These are phyloP conservation scores for Caprella mutica DNA, from an alignment of 2,888 invertebrate genomes.

Conservation along the genomic window DNA sequence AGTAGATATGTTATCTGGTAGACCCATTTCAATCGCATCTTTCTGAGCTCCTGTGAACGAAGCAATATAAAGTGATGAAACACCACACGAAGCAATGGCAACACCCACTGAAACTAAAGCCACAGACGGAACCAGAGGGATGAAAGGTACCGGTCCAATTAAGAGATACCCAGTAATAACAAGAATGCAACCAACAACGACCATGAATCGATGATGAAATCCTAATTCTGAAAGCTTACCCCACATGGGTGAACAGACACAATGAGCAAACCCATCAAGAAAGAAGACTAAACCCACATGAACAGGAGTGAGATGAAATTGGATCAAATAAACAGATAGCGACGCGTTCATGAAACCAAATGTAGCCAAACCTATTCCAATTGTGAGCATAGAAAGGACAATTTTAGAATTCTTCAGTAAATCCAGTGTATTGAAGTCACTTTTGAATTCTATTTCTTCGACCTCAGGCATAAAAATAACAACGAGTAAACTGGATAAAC, in stretches of 20 bases:
- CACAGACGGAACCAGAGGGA: conserved; percentile 42
- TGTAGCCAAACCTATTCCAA: conserved; percentile 55
- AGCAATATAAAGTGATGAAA: conserved; percentile 73
- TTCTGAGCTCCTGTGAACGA: conserved; percentile 72
- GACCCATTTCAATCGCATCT: conserved; percentile 62
- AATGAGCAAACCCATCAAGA: conserved; percentile 69
- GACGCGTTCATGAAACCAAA: conserved; percentile 82
- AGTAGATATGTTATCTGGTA: conserved; percentile 73
- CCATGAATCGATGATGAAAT: conserved; percentile 55
- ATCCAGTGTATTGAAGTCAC: conserved; percentile 44
- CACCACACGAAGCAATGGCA: conserved; percentile 69
- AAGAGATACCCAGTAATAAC: conserved; percentile 58
- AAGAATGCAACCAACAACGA: conserved; percentile 54
- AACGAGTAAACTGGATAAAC: conserved; percentile 62
- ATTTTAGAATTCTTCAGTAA: conserved; percentile 56
- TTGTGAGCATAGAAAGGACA: conserved; percentile 11
- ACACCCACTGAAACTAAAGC: conserved; percentile 14
- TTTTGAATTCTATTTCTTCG: not conserved
- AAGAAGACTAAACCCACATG: conserved; percentile 64
- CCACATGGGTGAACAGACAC: conserved; percentile 63
- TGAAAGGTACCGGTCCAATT: conserved; percentile 62
- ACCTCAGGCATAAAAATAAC: conserved; percentile 54
- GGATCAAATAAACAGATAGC: conserved; percentile 66
- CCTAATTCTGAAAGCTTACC: conserved; percentile 67
- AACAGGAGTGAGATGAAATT: conserved; percentile 23